Percentiles rank a stretch among this genome's conserved stretches.
Evolutionary conservation across 1,140 invertebrate genomes (phyloP).

Genomic region (Pogonognathellus flavescens): DNA sequence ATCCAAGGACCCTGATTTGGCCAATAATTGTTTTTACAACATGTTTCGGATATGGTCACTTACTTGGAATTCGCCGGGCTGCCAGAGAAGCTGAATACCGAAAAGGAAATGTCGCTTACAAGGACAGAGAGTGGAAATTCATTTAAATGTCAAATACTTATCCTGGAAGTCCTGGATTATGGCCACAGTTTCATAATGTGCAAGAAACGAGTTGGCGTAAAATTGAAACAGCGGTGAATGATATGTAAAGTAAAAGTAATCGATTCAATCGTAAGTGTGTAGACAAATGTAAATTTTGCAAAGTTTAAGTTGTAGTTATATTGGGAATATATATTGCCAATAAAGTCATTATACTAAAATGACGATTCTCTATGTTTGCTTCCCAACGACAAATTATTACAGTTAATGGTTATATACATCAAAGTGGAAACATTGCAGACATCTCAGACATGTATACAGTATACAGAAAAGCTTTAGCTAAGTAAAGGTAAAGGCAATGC

Average conservation of each 20-base stretch:
- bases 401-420: too few relatives aligned
- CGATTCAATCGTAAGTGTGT: not conserved
- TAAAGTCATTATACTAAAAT: not conserved
- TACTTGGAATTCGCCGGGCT: slow-evolving; percentile 72
- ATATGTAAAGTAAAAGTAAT: not conserved
- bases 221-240: not conserved
- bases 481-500: too few relatives aligned
- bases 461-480: too few relatives aligned
- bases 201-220: not conserved
- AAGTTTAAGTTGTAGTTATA: not conserved
- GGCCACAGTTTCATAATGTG: not conserved
- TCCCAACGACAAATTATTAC: too few relatives aligned
- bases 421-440: too few relatives aligned
- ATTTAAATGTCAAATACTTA: slow-evolving; percentile 67
- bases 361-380: too few relatives aligned
- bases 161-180: not conserved
- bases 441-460: too few relatives aligned
- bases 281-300: too few relatives aligned
- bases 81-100: slow-evolving; percentile 74
- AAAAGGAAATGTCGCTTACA: slow-evolving; percentile 80
- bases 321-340: not conserved
- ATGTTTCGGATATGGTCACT: slow-evolving; percentile 73
- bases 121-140: slow-evolving; percentile 78
- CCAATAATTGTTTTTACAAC: slow-evolving; percentile 73
- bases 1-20: slow-evolving; percentile 74